phyloP scores from a whole-genome alignment of 2,888 invertebrate genomes.

The Galeruca laticollis region DNA sequence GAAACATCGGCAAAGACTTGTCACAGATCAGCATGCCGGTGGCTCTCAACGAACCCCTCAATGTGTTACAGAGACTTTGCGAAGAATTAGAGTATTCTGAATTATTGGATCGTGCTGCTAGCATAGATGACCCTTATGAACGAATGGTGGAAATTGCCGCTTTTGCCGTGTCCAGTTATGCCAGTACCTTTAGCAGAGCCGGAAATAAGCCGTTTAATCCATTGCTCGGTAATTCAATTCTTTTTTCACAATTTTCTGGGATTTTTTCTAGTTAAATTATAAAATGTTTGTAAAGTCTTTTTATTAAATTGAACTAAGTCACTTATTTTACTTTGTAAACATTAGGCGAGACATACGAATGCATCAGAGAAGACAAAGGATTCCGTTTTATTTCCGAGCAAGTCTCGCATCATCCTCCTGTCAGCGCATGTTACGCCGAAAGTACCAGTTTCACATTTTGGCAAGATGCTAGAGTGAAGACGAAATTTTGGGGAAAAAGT shows the following conservation, averaged over 20 bases:
- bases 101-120: conserved; percentile 80
- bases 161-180: conserved; percentile 86
- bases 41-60: conserved; percentile 85
- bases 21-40: conserved; percentile 90
- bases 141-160: conserved; percentile 83
- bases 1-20: conserved; percentile 88
- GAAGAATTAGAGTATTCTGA: conserved; percentile 88
- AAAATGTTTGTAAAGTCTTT: no score
- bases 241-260: background rate
- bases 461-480: conserved; percentile 87
- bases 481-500: conserved; percentile 92
- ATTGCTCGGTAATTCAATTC: conserved; percentile 69
- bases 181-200: conserved; percentile 78
- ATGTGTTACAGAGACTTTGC: conserved; percentile 83
- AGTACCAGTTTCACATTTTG: conserved; percentile 82
- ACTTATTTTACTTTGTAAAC: background rate
- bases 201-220: conserved; percentile 90
- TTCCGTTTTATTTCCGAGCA: conserved; percentile 79
- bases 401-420: conserved; percentile 88
- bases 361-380: conserved; percentile 80
- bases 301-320: no score
- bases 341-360: conserved; percentile 82
- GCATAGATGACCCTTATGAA: conserved; percentile 75
- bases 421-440: conserved; percentile 85
- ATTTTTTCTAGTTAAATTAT: no score